Percentiles rank a stretch among this genome's conserved stretches.
Evolutionary conservation across 2,888 invertebrate species (phyloP).

Genomic region (Muscina levida): DNA sequence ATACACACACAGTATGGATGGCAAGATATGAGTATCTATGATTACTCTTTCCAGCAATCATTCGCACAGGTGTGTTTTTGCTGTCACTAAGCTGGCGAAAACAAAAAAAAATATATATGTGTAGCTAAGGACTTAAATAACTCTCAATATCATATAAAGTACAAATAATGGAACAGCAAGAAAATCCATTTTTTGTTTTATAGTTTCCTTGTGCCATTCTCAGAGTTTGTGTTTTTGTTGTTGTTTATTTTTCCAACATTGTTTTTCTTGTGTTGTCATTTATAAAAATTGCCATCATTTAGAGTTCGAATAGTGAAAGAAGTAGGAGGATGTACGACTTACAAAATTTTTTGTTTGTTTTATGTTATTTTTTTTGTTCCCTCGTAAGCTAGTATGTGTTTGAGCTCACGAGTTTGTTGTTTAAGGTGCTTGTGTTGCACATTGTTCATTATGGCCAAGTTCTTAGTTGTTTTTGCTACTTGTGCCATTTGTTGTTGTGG

Average conservation of each 20-base stretch:
- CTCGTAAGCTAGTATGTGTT: not conserved
- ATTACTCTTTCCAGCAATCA: too few relatives aligned
- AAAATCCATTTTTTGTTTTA: slow-evolving; percentile 8
- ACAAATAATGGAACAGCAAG: not conserved
- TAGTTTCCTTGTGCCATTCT: not conserved
- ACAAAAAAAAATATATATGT: not conserved
- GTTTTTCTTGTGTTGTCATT: slow-evolving; percentile 6
- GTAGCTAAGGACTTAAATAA: not conserved
- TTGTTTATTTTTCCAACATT: not conserved
- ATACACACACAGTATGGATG: not conserved
- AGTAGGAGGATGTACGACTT: slow-evolving; percentile 5
- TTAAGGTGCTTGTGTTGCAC: not conserved
- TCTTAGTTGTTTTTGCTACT: too few relatives aligned
- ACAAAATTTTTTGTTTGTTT: slow-evolving; percentile 22
- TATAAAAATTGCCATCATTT: slow-evolving; percentile 27
- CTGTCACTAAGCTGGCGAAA: not conserved
- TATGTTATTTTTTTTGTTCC: not conserved
- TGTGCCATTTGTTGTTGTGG: not conserved
- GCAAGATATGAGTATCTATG: too few relatives aligned
- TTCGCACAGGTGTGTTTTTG: not conserved
- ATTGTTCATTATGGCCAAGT: slow-evolving; percentile 17
- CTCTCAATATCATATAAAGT: not conserved
- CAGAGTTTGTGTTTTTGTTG: not conserved
- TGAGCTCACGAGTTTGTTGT: not conserved
- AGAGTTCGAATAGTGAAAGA: not conserved